Percentiles rank a stretch among this genome's conserved stretches.
These are phyloP conservation scores for Protophormia terraenovae DNA, from an alignment of 2,888 invertebrate genomes.

Conservation along the genomic window DNA sequence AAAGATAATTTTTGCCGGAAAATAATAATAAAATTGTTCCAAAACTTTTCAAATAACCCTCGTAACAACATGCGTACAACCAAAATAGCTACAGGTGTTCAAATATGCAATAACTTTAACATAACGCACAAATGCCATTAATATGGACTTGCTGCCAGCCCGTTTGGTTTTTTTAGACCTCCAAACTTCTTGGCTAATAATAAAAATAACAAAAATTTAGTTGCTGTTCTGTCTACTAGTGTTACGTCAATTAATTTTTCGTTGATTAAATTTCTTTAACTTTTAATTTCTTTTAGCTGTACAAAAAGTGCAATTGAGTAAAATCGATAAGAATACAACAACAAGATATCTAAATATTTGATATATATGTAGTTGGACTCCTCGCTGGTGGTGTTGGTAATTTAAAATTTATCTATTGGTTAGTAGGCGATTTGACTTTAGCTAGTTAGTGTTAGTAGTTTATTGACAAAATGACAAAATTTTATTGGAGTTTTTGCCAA, in stretches of 20 bases:
- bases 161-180: background rate
- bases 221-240: conserved; percentile 31
- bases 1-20: too few relatives aligned
- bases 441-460: background rate
- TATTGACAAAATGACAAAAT: background rate
- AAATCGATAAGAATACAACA: background rate
- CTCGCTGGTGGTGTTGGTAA: background rate
- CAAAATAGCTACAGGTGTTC: conserved; percentile 39
- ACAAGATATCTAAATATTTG: background rate
- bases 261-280: conserved; percentile 45
- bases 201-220: background rate
- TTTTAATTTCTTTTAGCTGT: conserved; percentile 22
- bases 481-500: conserved; percentile 28
- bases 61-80: background rate
- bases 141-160: background rate
- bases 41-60: background rate
- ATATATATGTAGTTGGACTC: background rate
- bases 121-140: background rate
- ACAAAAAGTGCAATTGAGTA: background rate
- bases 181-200: background rate
- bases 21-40: background rate
- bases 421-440: conserved; percentile 41
- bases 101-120: background rate
- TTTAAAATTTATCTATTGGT: background rate
- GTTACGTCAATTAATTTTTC: conserved; percentile 37